A percentile compares a stretch with the other conserved stretches of the same genome.
Conservation (phyloP, 2,113 vertebrate species). For the Condylura cristata region DNA sequence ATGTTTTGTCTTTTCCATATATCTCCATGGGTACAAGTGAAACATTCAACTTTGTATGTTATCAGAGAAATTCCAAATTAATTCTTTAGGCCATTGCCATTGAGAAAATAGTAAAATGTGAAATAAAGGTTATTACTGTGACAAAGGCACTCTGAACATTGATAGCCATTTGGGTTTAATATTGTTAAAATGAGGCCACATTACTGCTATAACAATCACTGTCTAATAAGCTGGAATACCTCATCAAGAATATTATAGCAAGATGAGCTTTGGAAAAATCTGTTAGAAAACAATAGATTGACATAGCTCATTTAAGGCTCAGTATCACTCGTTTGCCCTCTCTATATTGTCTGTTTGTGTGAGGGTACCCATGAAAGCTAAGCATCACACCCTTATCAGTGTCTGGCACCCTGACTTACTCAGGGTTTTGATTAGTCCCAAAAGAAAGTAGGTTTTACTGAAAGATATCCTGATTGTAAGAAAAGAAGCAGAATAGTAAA, state of each 20-base stretch:
- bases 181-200: constrained; percentile 65
- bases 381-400: not conserved
- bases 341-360: constrained; percentile 28
- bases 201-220: constrained; percentile 57
- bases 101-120: constrained; percentile 57
- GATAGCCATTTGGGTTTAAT: constrained; percentile 64
- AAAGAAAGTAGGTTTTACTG: constrained; percentile 13
- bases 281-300: constrained; percentile 60
- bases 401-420: constrained; percentile 14
- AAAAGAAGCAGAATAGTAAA: constrained; percentile 40
- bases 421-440: constrained; percentile 13
- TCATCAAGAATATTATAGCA: constrained; percentile 73
- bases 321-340: constrained; percentile 7
- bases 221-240: constrained; percentile 69
- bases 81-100: not conserved
- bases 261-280: constrained; percentile 56
- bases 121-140: constrained; percentile 67
- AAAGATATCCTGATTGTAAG: constrained; percentile 40
- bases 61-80: not conserved
- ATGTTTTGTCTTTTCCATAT: not conserved
- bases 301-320: constrained; percentile 58
- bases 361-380: constrained; percentile 21
- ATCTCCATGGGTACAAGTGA: not conserved
- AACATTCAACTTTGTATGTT: not conserved
- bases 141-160: constrained; percentile 34